phyloP scores from a whole-genome alignment of 2,113 vertebrate genomes.

The Thamnophis sirtalis region DNA sequence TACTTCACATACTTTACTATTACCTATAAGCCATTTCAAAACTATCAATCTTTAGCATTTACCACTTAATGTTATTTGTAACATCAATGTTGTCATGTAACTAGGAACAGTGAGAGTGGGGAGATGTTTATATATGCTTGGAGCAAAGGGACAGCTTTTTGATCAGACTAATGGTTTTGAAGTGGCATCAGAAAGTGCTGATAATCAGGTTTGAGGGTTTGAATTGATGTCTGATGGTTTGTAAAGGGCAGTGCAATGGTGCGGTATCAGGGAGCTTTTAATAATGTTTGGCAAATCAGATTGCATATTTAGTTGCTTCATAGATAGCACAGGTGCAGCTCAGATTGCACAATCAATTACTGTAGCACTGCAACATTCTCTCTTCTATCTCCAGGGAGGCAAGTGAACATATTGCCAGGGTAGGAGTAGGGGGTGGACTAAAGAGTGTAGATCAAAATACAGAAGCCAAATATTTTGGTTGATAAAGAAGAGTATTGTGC shows the following conservation, averaged over 20 bases:
- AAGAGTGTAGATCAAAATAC: neutral
- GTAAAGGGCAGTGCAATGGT: slow-evolving; percentile 53
- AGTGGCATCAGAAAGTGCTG: slow-evolving; percentile 47
- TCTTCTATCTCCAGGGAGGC: neutral
- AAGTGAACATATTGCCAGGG: neutral
- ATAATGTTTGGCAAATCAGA: slow-evolving; percentile 59
- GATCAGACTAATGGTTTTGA: slow-evolving; percentile 55
- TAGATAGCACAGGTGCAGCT: slow-evolving; percentile 13
- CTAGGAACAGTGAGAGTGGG: neutral
- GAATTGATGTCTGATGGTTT: slow-evolving; percentile 62
- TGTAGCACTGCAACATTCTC: slow-evolving; percentile 12
- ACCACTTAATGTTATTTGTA: neutral
- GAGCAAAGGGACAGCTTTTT: slow-evolving; percentile 50
- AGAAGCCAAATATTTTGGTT: neutral
- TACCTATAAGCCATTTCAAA: slow-evolving; percentile 3
- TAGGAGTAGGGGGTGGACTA: neutral
- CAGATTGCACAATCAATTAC: neutral
- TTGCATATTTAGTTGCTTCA: slow-evolving; percentile 28
- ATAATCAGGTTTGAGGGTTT: slow-evolving; percentile 51
- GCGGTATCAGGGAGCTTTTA: slow-evolving; percentile 59
- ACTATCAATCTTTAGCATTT: neutral
- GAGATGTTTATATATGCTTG: slow-evolving; percentile 26
- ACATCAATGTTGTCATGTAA: slow-evolving; percentile 10
- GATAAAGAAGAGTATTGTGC: neutral
- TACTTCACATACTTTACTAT: neutral